Conservation (phyloP, 2,888 invertebrate genomes). For the Mylabris sibirica region DNA sequence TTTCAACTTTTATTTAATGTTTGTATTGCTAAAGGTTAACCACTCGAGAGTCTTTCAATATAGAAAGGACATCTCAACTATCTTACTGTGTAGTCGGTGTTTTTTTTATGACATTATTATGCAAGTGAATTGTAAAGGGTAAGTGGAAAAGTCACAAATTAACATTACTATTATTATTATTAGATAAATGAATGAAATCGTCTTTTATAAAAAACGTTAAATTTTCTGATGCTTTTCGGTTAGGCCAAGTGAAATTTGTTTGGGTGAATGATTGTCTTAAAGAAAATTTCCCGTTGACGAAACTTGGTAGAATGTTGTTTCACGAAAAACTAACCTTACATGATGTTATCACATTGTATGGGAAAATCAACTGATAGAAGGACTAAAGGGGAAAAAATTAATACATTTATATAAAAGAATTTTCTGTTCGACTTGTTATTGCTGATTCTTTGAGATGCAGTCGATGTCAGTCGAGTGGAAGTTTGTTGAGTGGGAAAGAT, state of each 20-base stretch:
- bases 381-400: constrained; percentile 4
- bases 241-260: no score
- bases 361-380: constrained; percentile 11
- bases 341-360: constrained; percentile 21
- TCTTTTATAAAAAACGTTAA: no score
- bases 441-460: constrained; percentile 39
- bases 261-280: no score
- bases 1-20: constrained; percentile 7
- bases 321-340: constrained; percentile 25
- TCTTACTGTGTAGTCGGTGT: not conserved
- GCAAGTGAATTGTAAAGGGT: not conserved
- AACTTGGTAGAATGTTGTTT: constrained; percentile 29
- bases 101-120: not conserved
- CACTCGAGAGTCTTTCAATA: not conserved
- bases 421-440: not conserved
- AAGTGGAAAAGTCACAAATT: not conserved
- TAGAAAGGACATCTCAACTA: not conserved
- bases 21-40: not conserved
- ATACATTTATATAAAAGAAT: constrained; percentile 2
- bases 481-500: constrained; percentile 27
- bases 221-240: no score
- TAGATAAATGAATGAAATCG: not conserved
- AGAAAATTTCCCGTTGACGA: constrained; percentile 28
- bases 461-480: constrained; percentile 40
- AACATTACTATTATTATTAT: not conserved